Conservation (phyloP, 2,113 vertebrate genomes). For the Eretmochelys imbricata region DNA sequence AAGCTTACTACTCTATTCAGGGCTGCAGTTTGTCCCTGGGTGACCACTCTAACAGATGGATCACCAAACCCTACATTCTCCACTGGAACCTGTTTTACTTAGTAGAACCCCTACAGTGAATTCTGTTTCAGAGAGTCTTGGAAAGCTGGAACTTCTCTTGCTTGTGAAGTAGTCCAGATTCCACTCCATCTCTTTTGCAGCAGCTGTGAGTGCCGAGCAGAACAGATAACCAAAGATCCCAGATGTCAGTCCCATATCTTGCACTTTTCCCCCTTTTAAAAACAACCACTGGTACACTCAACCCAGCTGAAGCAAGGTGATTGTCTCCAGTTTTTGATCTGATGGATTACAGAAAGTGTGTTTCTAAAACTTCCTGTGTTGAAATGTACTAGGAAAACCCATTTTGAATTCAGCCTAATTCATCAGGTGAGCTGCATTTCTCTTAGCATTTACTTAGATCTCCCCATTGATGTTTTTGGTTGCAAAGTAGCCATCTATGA, state of each 20-base stretch:
- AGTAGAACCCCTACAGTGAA: not conserved
- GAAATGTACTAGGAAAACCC: not conserved
- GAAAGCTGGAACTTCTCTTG: not conserved
- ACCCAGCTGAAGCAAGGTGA: not conserved
- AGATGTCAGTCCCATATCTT: too few relatives aligned
- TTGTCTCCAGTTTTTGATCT: not conserved
- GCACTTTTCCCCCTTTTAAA: not conserved
- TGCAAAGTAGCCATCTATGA: not conserved
- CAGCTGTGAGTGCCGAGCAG: not conserved
- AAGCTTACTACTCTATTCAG: not conserved
- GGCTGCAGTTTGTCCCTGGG: not conserved
- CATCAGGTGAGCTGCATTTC: accelerated
- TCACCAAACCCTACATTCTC: not conserved
- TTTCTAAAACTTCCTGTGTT: not conserved
- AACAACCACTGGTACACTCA: not conserved
- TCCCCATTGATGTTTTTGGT: not conserved
- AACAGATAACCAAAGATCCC: too few relatives aligned
- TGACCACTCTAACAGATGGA: not conserved
- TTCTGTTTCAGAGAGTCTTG: not conserved
- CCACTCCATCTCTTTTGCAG: not conserved
- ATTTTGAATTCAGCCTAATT: not conserved
- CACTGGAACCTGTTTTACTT: not conserved
- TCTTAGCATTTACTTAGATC: not conserved
- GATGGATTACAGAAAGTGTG: not conserved
- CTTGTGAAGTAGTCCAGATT: not conserved